Evolutionary conservation across 2,888 invertebrate genomes (phyloP), one percentile per base, ranked within the genome.

Genomic region (Drosophila austrosaltans): DNA sequence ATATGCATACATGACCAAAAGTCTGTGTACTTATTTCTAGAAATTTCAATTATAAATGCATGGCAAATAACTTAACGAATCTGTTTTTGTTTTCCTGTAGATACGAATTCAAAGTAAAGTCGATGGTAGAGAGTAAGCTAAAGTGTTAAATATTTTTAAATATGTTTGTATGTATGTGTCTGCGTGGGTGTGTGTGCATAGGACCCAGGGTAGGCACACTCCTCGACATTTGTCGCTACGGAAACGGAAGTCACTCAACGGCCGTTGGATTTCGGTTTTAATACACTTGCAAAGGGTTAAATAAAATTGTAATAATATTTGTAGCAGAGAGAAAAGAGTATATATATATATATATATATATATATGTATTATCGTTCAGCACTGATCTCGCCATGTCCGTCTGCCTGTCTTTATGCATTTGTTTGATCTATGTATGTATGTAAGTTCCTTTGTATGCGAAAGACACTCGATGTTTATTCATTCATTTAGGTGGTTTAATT

Each of bases 211-310:
- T n/a, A 28, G 7, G 36, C 36, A 25, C 25, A 66, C 60, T 54
- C n/a, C 20, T n/a, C n/a, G 30, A 32, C 56, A 10, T 25, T 25
- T 61, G 60, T 30, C 64, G 69, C 58, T 72, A 72, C 89, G 89
- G 90, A 89, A 90, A 72, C 88, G 89, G 89, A 89, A 90, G 77
- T 87, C 87, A 89, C 87, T 87, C 82, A 73, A 76, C 78, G 75
- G 63, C 79, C 68, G 77, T 64, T 76, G 54, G 53, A 58, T n/a
- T 25, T 20, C 16, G 36, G 36, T 10, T 36, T 36, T 36, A 8
- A 36, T 36, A 36, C 36, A 36, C 36, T 36, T 36, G 36, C 36
- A 36, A 10, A 8, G 36, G 36, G 10, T 36, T 36, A 1, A 36
- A 8, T 10, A 10, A 36, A 2, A 36, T 8, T 36, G 7, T 30